A percentile compares a stretch with the other conserved stretches of the same genome.
Evolutionary conservation across 2,797 vertebrate species (phyloP).

Genomic region (Picus viridis): DNA sequence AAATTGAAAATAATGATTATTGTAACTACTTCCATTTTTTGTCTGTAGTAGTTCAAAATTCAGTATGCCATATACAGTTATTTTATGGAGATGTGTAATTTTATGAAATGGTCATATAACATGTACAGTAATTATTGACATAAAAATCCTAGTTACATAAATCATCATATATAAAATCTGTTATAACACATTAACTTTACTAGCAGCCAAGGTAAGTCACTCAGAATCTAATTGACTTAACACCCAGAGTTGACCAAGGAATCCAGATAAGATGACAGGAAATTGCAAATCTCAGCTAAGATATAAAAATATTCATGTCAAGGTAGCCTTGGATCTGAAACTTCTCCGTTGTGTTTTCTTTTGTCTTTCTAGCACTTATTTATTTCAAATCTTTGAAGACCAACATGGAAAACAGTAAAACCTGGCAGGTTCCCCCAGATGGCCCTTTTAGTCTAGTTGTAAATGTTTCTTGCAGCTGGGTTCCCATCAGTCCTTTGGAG

Average conservation of each 20-base stretch:
- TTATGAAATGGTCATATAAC: slow-evolving; percentile 78
- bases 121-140: slow-evolving; percentile 80
- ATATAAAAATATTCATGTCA: slow-evolving; percentile 43
- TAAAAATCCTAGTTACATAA: slow-evolving; percentile 81
- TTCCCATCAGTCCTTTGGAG: slow-evolving; percentile 66
- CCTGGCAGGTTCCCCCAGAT: neutral
- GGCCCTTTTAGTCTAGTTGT: neutral
- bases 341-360: neutral
- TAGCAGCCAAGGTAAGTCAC: slow-evolving; percentile 75
- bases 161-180: slow-evolving; percentile 71
- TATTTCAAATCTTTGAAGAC: slow-evolving; percentile 29
- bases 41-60: slow-evolving; percentile 80
- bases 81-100: slow-evolving; percentile 80
- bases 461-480: slow-evolving; percentile 1
- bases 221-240: slow-evolving; percentile 74
- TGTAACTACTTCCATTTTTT: slow-evolving; percentile 81
- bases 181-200: slow-evolving; percentile 76
- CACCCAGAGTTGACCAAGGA: slow-evolving; percentile 53
- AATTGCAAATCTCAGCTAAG: slow-evolving; percentile 48
- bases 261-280: slow-evolving; percentile 62
- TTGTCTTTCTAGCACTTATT: neutral
- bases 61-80: slow-evolving; percentile 79
- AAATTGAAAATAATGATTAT: slow-evolving; percentile 85
- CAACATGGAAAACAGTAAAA: neutral
- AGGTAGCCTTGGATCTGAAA: neutral